Evolutionary conservation across 2,113 vertebrate genomes (phyloP).

Genomic region (Menidia beryllina): DNA sequence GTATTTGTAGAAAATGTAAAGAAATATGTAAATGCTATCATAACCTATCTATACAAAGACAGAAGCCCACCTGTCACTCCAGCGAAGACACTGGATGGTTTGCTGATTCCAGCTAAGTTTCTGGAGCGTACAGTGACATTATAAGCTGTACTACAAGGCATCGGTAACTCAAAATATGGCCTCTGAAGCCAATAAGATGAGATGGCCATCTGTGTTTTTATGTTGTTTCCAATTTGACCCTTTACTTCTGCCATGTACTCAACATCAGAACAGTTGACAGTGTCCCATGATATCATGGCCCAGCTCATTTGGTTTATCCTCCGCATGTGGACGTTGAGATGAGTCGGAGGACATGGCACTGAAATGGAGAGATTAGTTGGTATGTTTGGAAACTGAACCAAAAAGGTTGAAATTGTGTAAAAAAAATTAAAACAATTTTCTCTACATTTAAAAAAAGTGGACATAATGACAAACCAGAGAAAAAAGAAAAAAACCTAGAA

Average conservation of each 20-base stretch:
- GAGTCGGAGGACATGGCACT: constrained; percentile 80
- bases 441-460: no score
- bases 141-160: constrained; percentile 80
- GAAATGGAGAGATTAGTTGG: constrained; percentile 8
- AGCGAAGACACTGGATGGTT: constrained; percentile 45
- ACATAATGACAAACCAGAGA: not conserved
- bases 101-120: constrained; percentile 73
- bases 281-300: constrained; percentile 69
- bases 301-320: constrained; percentile 55
- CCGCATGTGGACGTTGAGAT: constrained; percentile 46
- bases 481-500: not conserved
- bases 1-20: not conserved
- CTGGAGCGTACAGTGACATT: constrained; percentile 68
- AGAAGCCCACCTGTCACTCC: constrained; percentile 74
- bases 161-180: constrained; percentile 76
- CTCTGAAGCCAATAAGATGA: constrained; percentile 78
- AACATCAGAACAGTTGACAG: constrained; percentile 63
- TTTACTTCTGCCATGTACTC: constrained; percentile 71
- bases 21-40: not conserved
- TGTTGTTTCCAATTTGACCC: constrained; percentile 66
- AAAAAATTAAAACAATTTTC: not conserved
- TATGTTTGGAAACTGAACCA: not conserved
- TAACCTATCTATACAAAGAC: not conserved
- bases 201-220: constrained; percentile 56
- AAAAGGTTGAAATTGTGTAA: not conserved